phyloP scores from a whole-genome alignment of 2,113 vertebrate genomes.

The Neolamprologus falcicula region DNA sequence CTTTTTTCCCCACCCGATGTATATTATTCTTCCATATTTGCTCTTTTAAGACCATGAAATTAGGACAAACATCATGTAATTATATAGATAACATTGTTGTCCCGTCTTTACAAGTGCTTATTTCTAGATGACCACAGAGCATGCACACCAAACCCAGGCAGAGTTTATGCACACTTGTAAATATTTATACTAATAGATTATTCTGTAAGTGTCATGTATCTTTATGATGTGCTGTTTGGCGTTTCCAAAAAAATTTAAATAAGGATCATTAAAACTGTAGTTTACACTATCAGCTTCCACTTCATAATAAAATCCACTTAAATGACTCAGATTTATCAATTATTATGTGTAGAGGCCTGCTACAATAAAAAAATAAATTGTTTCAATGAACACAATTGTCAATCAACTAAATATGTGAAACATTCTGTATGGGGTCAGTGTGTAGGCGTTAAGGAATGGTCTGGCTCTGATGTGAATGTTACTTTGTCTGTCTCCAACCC shows the following conservation, averaged over 20 bases:
- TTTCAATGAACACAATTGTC: conserved; percentile 30
- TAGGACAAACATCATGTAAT: not conserved
- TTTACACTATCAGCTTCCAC: not conserved
- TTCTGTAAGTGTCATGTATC: not conserved
- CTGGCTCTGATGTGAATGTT: conserved; percentile 41
- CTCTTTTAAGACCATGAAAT: not conserved
- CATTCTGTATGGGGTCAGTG: conserved; percentile 49
- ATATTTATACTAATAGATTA: not conserved
- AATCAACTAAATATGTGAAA: conserved; percentile 40
- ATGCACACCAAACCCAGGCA: not conserved
- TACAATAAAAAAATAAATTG: conserved; percentile 1
- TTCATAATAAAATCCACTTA: not conserved
- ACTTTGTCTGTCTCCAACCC: conserved; percentile 53
- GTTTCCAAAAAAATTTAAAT: not conserved
- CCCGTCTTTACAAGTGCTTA: not conserved
- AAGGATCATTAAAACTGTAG: not conserved
- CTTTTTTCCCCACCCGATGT: not conserved
- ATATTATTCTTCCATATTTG: not conserved
- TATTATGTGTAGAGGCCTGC: not conserved
- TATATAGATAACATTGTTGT: not conserved
- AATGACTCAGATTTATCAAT: not conserved
- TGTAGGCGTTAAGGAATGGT: conserved; percentile 47
- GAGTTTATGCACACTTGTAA: not conserved
- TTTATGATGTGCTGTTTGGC: not conserved
- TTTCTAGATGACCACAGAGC: not conserved